These are phyloP conservation scores for Dendrolimus punctatus DNA, from an alignment of 1,140 invertebrate species.

Conservation along the genomic window DNA sequence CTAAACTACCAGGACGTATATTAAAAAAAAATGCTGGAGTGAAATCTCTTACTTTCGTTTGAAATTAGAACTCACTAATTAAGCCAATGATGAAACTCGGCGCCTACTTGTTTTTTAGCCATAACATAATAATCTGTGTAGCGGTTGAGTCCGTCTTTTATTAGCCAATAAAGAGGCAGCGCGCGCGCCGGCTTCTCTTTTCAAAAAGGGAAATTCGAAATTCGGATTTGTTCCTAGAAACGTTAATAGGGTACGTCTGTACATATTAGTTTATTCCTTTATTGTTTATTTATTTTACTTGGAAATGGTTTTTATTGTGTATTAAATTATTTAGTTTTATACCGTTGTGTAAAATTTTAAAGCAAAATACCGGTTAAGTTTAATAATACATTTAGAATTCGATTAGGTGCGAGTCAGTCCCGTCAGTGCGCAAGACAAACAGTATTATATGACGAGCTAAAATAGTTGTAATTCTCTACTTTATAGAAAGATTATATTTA, in stretches of 20 bases:
- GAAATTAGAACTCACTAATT: no score
- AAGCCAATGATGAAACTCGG: no score
- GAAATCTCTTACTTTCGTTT: no score
- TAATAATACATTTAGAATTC: not conserved
- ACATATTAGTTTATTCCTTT: not conserved
- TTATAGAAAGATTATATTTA: no score
- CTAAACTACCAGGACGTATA: no score
- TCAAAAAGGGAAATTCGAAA: not conserved
- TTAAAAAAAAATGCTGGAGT: no score
- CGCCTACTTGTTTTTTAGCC: no score
- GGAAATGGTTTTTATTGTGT: slow-evolving; percentile 6
- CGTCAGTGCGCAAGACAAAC: no score
- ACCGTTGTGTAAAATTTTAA: slow-evolving; percentile 6
- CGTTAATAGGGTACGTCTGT: slow-evolving; percentile 1
- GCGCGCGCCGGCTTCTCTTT: slow-evolving; percentile 5
- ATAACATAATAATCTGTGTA: slow-evolving; percentile 1
- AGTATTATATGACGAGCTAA: not conserved
- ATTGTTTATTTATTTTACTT: slow-evolving; percentile 11
- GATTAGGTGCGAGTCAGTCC: not conserved
- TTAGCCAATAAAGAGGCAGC: slow-evolving; percentile 1
- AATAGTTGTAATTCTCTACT: not conserved
- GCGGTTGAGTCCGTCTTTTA: slow-evolving; percentile 1
- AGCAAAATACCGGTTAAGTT: not conserved
- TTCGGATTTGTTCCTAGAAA: slow-evolving; percentile 3
- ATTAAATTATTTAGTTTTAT: slow-evolving; percentile 10